phyloP scores from a whole-genome alignment of 1,140 invertebrate species.

The Meloidogyne exigua region DNA sequence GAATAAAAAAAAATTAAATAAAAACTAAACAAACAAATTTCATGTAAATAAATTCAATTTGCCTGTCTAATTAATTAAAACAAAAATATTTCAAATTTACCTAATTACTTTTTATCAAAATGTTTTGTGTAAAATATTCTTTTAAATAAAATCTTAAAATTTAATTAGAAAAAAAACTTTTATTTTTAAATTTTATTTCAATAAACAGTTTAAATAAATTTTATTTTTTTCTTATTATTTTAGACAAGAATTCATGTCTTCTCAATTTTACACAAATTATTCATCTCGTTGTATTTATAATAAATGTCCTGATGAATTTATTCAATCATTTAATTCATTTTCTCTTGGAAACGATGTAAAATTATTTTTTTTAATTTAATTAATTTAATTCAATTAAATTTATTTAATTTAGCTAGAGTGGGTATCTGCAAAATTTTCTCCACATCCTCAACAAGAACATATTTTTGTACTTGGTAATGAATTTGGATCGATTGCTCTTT shows the following conservation, averaged over 20 bases:
- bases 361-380: conserved; percentile 13
- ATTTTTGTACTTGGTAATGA: conserved; percentile 34
- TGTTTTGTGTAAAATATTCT: background rate
- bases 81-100: too few relatives aligned
- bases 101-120: background rate
- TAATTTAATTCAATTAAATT: background rate
- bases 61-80: too few relatives aligned
- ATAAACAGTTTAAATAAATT: too few relatives aligned
- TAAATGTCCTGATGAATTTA: conserved; percentile 11
- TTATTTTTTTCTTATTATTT: background rate
- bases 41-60: too few relatives aligned
- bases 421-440: conserved; percentile 33
- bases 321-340: conserved; percentile 14
- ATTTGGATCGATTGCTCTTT: conserved; percentile 10
- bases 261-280: background rate
- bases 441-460: conserved; percentile 28
- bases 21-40: too few relatives aligned
- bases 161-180: background rate
- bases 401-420: conserved; percentile 28
- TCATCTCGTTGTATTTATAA: background rate
- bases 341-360: conserved; percentile 3
- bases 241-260: background rate
- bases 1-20: background rate
- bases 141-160: background rate
- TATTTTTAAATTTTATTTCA: background rate